Conservation (phyloP, 2,797 vertebrate species). For the Emys orbicularis region DNA sequence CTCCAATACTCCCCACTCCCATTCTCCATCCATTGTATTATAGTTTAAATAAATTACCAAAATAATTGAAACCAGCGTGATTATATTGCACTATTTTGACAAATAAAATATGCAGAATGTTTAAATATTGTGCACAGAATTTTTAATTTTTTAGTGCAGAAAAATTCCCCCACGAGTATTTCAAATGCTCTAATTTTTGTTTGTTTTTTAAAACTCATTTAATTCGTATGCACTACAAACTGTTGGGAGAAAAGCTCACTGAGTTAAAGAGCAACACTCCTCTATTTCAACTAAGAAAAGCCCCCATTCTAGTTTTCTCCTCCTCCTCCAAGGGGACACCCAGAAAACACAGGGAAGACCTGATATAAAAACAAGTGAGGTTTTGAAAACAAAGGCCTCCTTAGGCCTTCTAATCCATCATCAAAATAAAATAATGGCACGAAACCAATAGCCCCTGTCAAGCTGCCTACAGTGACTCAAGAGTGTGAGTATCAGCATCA, state of each 20-base stretch:
- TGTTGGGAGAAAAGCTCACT: background rate
- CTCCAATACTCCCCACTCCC: too few species aligned
- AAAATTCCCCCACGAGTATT: too few species aligned
- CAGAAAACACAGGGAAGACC: background rate
- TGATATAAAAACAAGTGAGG: background rate
- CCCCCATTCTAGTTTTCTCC: background rate
- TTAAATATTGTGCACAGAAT: too few species aligned
- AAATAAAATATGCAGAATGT: too few species aligned
- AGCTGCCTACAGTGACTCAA: background rate
- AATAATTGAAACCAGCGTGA: too few species aligned
- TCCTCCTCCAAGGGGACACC: background rate
- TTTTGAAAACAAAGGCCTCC: background rate
- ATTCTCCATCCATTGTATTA: too few species aligned
- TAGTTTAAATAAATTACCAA: too few species aligned
- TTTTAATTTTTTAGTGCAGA: too few species aligned
- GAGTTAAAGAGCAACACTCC: constrained; percentile 10
- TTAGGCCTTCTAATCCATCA: background rate
- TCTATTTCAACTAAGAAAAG: background rate
- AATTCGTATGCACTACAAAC: background rate
- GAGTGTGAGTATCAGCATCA: background rate
- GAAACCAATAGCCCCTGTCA: background rate
- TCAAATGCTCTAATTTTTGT: too few species aligned
- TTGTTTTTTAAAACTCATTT: background rate
- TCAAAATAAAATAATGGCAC: background rate
- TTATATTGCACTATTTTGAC: too few species aligned